Conservation (phyloP, 2,888 invertebrate species). For the Pyrgus malvae region DNA sequence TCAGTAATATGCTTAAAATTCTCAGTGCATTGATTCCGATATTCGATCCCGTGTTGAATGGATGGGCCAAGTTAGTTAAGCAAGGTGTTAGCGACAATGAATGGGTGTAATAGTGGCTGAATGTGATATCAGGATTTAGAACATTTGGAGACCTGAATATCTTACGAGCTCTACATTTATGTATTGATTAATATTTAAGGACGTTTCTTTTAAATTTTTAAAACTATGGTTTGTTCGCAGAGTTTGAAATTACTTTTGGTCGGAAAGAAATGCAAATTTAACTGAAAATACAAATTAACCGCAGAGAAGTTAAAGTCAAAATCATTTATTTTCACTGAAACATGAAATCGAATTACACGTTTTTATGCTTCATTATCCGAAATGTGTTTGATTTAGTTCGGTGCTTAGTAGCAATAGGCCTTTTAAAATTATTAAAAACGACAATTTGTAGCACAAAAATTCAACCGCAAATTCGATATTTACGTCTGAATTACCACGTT, state of each 20-base stretch:
- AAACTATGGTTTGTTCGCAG: too few relatives aligned
- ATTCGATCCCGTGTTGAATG: conserved; percentile 2
- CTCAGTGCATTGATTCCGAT: not conserved
- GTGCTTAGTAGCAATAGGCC: conserved; percentile 2
- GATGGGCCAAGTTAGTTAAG: not conserved
- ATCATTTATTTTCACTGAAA: conserved; percentile 7
- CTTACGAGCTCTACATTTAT: not conserved
- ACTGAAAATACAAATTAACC: not conserved
- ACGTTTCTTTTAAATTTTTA: too few relatives aligned
- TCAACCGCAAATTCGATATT: not conserved
- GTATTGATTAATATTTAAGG: too few relatives aligned
- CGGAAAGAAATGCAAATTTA: too few relatives aligned
- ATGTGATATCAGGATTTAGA: not conserved
- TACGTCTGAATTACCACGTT: conserved; percentile 10
- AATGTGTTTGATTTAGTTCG: conserved; percentile 7
- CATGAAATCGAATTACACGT: conserved; percentile 11
- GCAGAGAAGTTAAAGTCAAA: not conserved
- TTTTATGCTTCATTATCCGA: conserved; percentile 9
- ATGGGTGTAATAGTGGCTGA: not conserved
- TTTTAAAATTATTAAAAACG: not conserved
- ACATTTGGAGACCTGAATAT: not conserved
- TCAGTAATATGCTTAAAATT: not conserved
- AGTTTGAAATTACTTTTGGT: too few relatives aligned
- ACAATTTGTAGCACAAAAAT: conserved; percentile 14
- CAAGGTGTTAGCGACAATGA: not conserved